Evolutionary conservation across 1,140 invertebrate genomes (phyloP).

Genomic region (Pseudomyrmex sp.): DNA sequence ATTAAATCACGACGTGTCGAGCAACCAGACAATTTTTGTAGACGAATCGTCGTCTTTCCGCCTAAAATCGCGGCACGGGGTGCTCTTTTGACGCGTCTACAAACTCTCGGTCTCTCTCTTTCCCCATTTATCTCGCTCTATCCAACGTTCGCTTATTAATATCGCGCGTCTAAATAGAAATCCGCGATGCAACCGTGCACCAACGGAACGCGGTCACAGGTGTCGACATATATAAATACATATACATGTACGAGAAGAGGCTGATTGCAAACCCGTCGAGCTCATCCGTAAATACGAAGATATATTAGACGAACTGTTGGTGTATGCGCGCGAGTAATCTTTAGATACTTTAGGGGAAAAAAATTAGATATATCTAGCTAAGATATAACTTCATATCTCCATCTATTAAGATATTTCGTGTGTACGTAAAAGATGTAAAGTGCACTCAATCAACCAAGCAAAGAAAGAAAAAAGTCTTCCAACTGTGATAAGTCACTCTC

Average conservation of each 20-base stretch:
- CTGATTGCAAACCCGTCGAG: not conserved
- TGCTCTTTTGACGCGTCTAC: constrained; percentile 15
- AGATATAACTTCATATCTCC: too few relatives aligned
- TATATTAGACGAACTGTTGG: not conserved
- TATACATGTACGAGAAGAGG: not conserved
- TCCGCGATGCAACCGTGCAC: constrained; percentile 12
- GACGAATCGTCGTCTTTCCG: constrained; percentile 32
- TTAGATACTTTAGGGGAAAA: too few relatives aligned
- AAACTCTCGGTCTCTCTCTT: not conserved
- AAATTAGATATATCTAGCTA: too few relatives aligned
- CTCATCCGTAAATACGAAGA: not conserved
- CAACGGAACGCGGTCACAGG: constrained; percentile 68
- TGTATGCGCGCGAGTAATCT: too few relatives aligned
- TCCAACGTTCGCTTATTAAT: constrained; percentile 63
- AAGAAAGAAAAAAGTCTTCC: too few relatives aligned
- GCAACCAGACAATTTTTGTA: constrained; percentile 58
- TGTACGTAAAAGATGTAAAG: too few relatives aligned
- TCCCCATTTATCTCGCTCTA: not conserved
- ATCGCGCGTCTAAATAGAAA: constrained; percentile 64
- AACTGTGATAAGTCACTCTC: too few relatives aligned
- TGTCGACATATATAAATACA: constrained; percentile 15
- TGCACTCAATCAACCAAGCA: too few relatives aligned
- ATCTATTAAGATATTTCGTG: too few relatives aligned
- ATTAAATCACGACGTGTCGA: constrained; percentile 17
- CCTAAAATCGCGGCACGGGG: not conserved